phyloP scores from a whole-genome alignment of 2,888 invertebrate species.

The Ommatoiulus sabulosus region DNA sequence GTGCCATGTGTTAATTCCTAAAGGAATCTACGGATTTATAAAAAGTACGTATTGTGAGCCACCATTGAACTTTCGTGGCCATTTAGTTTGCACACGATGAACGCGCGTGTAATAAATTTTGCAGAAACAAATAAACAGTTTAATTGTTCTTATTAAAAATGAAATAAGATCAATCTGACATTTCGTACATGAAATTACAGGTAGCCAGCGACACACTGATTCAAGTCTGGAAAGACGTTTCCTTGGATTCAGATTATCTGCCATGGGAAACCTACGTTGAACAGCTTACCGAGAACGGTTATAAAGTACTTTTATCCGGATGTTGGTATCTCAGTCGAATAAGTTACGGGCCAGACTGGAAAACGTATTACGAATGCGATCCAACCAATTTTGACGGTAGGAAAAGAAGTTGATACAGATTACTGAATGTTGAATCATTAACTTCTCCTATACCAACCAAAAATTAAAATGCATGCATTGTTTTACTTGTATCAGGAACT shows the following conservation, averaged over 20 bases:
- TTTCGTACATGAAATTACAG: neutral
- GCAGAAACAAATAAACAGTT: no score
- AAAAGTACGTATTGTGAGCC: neutral
- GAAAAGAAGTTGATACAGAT: no score
- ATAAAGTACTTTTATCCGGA: constrained; percentile 79
- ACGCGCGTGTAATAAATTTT: no score
- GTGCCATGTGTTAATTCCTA: no score
- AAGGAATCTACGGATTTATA: no score
- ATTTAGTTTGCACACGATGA: no score
- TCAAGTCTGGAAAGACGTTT: constrained; percentile 63
- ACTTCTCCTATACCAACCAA: neutral
- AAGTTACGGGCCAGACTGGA: constrained; percentile 77
- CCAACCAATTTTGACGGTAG: constrained; percentile 65
- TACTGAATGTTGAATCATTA: no score
- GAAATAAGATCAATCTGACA: neutral
- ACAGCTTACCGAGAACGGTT: constrained; percentile 69
- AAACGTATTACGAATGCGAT: constrained; percentile 72
- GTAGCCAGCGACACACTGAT: constrained; percentile 66
- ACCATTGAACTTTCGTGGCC: no score
- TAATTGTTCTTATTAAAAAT: no score
- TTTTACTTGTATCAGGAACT: constrained; percentile 58
- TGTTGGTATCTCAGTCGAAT: constrained; percentile 91
- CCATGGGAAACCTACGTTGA: constrained; percentile 63
- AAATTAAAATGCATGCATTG: neutral
- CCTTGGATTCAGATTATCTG: constrained; percentile 60